Percentiles rank a stretch among this genome's conserved stretches.
phyloP scores from a whole-genome alignment of 2,797 vertebrate genomes.

The Lacerta bilineata region DNA sequence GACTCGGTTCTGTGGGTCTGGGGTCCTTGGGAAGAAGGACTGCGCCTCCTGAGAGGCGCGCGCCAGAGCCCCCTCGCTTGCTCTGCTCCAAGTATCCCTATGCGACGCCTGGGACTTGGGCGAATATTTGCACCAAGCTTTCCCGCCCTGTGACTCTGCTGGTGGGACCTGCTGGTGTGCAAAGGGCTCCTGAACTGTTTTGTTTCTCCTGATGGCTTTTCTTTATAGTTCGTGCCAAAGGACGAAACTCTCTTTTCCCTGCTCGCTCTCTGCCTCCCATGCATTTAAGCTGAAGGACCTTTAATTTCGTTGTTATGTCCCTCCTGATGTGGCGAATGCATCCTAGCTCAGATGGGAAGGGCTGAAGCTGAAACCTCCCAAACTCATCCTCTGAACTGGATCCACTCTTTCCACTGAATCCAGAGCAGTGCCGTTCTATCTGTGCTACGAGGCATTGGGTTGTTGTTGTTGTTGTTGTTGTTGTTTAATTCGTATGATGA shows the following conservation, averaged over 20 bases:
- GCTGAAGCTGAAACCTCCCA: not conserved
- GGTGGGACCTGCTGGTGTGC: not conserved
- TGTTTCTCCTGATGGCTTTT: not conserved
- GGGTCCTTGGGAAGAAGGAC: not conserved
- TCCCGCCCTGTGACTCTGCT: not conserved
- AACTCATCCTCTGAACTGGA: not conserved
- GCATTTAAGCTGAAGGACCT: not conserved
- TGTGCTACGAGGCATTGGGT: not conserved
- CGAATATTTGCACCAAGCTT: not conserved
- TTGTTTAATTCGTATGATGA: not conserved
- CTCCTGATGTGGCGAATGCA: too few relatives aligned
- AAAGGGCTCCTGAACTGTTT: not conserved
- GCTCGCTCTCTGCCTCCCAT: not conserved
- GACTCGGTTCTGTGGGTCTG: not conserved
- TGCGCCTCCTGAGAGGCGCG: not conserved
- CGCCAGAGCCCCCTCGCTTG: not conserved
- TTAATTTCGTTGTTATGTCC: conserved; percentile 5
- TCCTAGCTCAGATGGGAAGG: not conserved
- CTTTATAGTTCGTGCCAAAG: not conserved
- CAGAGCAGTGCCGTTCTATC: not conserved
- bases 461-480: too few relatives aligned
- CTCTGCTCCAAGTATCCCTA: not conserved
- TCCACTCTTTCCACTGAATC: not conserved
- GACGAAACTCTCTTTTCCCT: not conserved
- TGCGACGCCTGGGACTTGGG: not conserved